Base-by-base conservation (phyloP, 1,140 invertebrate species). In the Solenopsis fugax region DNA sequence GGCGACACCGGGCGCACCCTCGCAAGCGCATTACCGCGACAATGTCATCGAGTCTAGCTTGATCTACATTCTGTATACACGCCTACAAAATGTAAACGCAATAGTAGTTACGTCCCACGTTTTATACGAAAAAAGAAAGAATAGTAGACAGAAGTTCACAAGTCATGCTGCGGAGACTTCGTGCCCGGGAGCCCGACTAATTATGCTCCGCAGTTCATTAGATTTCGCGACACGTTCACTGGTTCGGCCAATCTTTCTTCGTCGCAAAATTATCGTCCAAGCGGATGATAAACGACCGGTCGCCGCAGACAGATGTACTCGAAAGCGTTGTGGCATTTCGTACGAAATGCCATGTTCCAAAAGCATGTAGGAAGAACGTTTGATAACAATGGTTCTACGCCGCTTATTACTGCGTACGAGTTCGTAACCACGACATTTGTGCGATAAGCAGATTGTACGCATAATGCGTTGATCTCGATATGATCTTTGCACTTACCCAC, bases 401-500 rank as follows among this genome's bases (percentile, higher is more conserved):
- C 7, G 7, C 10, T 76, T 10, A 45, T 13, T 54, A 29, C 54
- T 50, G 9, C 54, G 56, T 6, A 13, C 9, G 13, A 50, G 18
- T 34, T 75, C 6, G 1, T 29, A 50, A 21, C 18, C 16, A 18
- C 45, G 72, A 73, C 72, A 54, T 56, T 52, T 67, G 41, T 1
- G 21, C 12, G 21, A 34, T 75, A 60, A 45, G 34, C n/a, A 18
- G 12, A 24, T 76, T 58, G 29, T n/a, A 34, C 12, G 13, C 54
- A 37, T 18, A 29, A 7, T 24, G 41, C 24, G 24, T 54, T 18
- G 9, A 34, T 34, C 10, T 50, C 9, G 29, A 67, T 45, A 48
- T 73, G 1, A 5, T 58, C n/a, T n/a, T 56, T 3, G n/a, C 18
- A 86, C 90, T 92, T 75, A 94, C 93, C 91, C 81, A 73, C 60